phyloP scores from a whole-genome alignment of 2,888 invertebrate species.

The Cenopis cana region DNA sequence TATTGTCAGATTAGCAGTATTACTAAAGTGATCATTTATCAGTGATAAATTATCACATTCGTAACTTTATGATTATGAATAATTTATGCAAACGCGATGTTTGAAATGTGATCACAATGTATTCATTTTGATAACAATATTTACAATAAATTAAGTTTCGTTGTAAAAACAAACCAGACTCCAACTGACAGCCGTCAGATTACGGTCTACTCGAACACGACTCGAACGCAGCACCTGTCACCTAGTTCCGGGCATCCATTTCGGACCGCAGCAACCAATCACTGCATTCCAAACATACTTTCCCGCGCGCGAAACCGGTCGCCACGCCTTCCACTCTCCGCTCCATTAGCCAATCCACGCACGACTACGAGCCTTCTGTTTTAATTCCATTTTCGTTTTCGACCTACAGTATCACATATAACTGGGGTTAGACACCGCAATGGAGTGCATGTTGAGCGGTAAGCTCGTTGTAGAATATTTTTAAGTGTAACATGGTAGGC shows the following conservation, averaged over 20 bases:
- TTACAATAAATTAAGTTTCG: too few species aligned
- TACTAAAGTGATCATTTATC: too few species aligned
- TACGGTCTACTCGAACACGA: slow-evolving; percentile 27
- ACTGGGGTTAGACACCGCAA: not conserved
- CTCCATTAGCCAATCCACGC: slow-evolving; percentile 32
- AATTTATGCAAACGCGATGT: too few species aligned
- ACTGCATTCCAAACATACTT: slow-evolving; percentile 60
- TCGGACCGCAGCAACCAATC: slow-evolving; percentile 51
- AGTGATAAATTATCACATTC: too few species aligned
- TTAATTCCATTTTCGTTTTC: slow-evolving; percentile 5
- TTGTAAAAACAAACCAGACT: too few species aligned
- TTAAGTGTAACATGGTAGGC: slow-evolving; percentile 29
- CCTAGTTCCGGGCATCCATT: slow-evolving; percentile 29
- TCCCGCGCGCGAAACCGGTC: slow-evolving; percentile 62
- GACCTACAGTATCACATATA: not conserved
- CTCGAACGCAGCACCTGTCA: slow-evolving; percentile 36
- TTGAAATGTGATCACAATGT: too few species aligned
- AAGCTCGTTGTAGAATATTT: not conserved
- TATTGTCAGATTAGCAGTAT: too few species aligned
- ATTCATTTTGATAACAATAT: too few species aligned
- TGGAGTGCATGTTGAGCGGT: slow-evolving; percentile 3
- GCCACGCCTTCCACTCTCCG: slow-evolving; percentile 46
- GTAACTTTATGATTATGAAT: too few species aligned
- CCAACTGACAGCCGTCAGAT: slow-evolving; percentile 25
- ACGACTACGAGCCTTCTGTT: not conserved